Conservation (phyloP, 1,140 invertebrate species). For the Papilio xuthus region DNA sequence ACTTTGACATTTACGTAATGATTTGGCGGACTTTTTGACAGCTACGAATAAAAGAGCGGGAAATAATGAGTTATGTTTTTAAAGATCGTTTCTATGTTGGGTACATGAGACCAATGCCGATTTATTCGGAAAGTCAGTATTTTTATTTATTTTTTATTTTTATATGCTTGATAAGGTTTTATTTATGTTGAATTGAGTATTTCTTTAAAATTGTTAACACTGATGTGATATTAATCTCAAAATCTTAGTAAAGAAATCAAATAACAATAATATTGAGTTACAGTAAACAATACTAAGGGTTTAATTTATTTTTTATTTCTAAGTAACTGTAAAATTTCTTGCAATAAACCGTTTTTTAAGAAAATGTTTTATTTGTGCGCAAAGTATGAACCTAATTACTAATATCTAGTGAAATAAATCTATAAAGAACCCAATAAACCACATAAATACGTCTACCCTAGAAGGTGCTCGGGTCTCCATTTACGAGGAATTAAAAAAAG, state of each 20-base stretch:
- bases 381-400: background rate
- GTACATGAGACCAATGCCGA: conserved; percentile 46
- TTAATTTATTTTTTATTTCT: conserved; percentile 4
- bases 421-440: too few relatives aligned
- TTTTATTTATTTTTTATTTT: conserved; percentile 51
- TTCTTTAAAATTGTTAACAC: background rate
- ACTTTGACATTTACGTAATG: conserved; percentile 41
- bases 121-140: conserved; percentile 55
- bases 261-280: background rate
- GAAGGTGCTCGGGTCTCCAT: too few relatives aligned
- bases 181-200: conserved; percentile 35
- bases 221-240: conserved; percentile 20
- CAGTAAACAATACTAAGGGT: background rate
- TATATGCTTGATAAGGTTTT: conserved; percentile 42
- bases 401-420: too few relatives aligned
- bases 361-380: background rate
- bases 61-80: conserved; percentile 7
- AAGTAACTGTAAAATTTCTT: conserved; percentile 10
- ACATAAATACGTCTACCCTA: too few relatives aligned
- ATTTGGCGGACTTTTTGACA: conserved; percentile 24
- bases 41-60: background rate
- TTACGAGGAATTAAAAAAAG: too few relatives aligned
- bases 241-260: background rate
- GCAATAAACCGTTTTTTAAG: background rate
- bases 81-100: conserved; percentile 25